phyloP scores from a whole-genome alignment of 1,140 invertebrate species.

The Anadara kagoshimensis region DNA sequence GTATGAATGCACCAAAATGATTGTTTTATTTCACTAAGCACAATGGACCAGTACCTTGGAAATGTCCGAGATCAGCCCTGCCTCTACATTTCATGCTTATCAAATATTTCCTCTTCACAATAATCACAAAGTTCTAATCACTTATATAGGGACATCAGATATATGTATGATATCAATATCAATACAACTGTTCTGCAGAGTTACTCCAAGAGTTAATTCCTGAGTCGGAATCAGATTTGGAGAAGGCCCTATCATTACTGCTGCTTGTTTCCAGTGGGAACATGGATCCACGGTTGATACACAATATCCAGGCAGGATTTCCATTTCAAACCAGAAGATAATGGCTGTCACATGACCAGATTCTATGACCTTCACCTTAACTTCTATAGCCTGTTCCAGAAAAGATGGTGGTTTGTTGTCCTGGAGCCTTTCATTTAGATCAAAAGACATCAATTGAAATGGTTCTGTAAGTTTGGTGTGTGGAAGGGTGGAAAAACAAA shows the following conservation, averaged over 20 bases:
- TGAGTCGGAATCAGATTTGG: slow-evolving; percentile 37
- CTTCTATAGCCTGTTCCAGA: slow-evolving; percentile 46
- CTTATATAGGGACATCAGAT: too few species aligned
- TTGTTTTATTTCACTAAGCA: too few species aligned
- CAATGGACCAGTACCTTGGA: too few species aligned
- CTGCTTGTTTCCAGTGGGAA: slow-evolving; percentile 67
- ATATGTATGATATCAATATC: neutral
- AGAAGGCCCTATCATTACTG: slow-evolving; percentile 51
- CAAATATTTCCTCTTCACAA: too few species aligned
- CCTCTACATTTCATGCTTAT: too few species aligned
- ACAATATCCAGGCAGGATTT: slow-evolving; percentile 43
- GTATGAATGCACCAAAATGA: too few species aligned
- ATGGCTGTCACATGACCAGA: slow-evolving; percentile 58
- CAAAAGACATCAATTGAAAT: slow-evolving; percentile 57
- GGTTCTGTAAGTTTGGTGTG: slow-evolving; percentile 60
- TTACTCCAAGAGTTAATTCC: slow-evolving; percentile 38
- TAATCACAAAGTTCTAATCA: too few species aligned
- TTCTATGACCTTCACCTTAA: slow-evolving; percentile 45
- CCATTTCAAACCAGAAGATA: slow-evolving; percentile 69
- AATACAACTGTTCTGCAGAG: slow-evolving; percentile 55
- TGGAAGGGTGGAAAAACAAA: slow-evolving; percentile 60
- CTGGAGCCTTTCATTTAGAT: slow-evolving; percentile 47
- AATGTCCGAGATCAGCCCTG: too few species aligned
- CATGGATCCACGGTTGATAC: slow-evolving; percentile 54
- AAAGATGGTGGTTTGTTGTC: slow-evolving; percentile 35